phyloP scores from a whole-genome alignment of 2,888 invertebrate species.

The Acanthacorydalis orientalis region DNA sequence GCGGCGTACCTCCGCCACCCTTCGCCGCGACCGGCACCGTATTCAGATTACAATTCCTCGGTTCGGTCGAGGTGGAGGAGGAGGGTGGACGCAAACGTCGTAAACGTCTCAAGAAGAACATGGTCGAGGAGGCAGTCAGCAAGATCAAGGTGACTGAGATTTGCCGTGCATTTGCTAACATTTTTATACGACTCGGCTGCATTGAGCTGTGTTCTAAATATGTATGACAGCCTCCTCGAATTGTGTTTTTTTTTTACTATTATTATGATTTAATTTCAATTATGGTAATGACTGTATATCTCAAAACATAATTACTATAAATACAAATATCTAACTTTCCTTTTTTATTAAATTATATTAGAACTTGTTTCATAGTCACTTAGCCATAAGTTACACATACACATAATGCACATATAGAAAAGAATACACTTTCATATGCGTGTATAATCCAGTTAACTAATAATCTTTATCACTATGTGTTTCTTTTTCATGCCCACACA shows the following conservation, averaged over 20 bases:
- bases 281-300: too few species aligned
- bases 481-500: neutral
- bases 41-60: slow-evolving; percentile 68
- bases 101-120: slow-evolving; percentile 69
- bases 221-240: neutral
- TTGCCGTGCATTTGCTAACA: slow-evolving; percentile 22
- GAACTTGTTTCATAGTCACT: neutral
- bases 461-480: slow-evolving; percentile 1
- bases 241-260: neutral
- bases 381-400: too few species aligned
- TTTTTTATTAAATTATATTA: too few species aligned
- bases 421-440: too few species aligned
- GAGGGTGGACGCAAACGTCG: slow-evolving; percentile 53
- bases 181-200: neutral
- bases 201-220: neutral
- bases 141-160: slow-evolving; percentile 54
- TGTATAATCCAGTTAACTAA: too few species aligned
- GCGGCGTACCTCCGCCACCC: slow-evolving; percentile 20
- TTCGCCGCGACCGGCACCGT: slow-evolving; percentile 47
- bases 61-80: slow-evolving; percentile 73
- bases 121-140: slow-evolving; percentile 75
- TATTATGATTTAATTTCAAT: too few species aligned
- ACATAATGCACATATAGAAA: too few species aligned
- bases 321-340: too few species aligned
- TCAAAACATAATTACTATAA: too few species aligned